Evolutionary conservation across 2,113 vertebrate species (phyloP), one percentile per base, ranked within the genome.

Genomic region (Triplophysa dalaica): DNA sequence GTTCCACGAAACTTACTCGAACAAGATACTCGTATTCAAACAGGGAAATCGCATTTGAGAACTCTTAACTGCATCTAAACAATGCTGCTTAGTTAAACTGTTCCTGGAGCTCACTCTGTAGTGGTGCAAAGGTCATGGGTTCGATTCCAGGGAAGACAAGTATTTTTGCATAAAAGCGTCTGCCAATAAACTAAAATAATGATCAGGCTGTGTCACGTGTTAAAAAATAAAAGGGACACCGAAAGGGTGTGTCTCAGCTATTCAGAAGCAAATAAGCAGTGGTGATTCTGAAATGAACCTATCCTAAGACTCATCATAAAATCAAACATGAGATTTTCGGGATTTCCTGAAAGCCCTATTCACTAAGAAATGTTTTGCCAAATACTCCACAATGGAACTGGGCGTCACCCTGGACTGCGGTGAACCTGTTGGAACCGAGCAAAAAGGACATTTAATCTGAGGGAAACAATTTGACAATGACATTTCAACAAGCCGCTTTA

Each of bases 321-420:
- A 21, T 75, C 60, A 63, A 63, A 63, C 21, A 63, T 41, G 72
- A 75, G 58, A 63, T 75, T 16, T 75, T 21, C 61, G 9, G 41
- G 16, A 75, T 48, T 48, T 75, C 73, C 73, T 63, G 73, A 75
- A 60, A 74, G 70, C 54, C 21, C 70, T 43, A 61, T 60, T 74
- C 70, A 74, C 54, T 61, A 11, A 24, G 21, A 1, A 52, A 33
- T 2, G 10, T 26, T 63, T 22, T 48, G 41, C 60, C 60, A 63
- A 63, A 75, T 26, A 48, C 60, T 26, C 13, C 60, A 75, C 73
- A 29, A 75, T 48, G 22, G 21, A 75, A 48, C 58, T n/a, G 60
- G 73, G 73, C 22, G 60, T 75, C 45, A n/a, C 14, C 43, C 60
- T 63, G 38, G 14, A 48, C 41, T 48, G 41, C 13, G 8, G 8